Base-by-base conservation (phyloP, 1,140 invertebrate species). In the Protaetia brevitarsis region DNA sequence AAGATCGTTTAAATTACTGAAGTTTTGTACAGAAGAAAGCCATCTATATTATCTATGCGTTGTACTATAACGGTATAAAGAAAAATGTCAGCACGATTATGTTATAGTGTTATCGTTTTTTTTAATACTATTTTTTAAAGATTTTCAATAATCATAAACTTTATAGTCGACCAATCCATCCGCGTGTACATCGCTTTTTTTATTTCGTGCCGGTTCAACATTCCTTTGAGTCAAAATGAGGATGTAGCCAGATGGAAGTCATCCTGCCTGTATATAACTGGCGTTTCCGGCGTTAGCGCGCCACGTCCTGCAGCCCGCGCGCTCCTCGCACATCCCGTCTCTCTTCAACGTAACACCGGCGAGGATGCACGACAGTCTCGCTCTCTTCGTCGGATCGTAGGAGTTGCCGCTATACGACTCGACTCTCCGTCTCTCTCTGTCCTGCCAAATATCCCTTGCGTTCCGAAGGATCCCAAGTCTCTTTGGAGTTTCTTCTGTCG, bases 171-270 rank as follows among this genome's bases (percentile, higher is more conserved):
- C 19, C 30, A 4, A 27, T n/a, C 29, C 26, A 16, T 29, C 28
- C n/a, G n/a, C n/a, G n/a, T n/a, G n/a, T n/a, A n/a, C n/a, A n/a
- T n/a, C n/a, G n/a, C n/a, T n/a, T n/a, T 51, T 51, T 51, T 37
- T 37, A 21, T 66, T 71, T 68, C 68, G 65, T 68, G 70, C 63
- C 70, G 63, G 72, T 73, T 72, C 58, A 73, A 71, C 71, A 70
- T 69, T 73, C 66, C 69, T 69, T 72, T 71, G 66, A 66, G 64
- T 69, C 68, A 70, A 69, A 72, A 74, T 72, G 71, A 73, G 73
- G 71, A 74, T 74, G 71, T 73, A 70, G 67, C 69, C 71, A 74
- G 73, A 74, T 74, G 73, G 73, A 74, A 74, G 70, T 73, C 73
- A 74, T 74, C 73, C 71, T 71, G 72, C 69, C 71, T 68, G 69